phyloP scores from a whole-genome alignment of 1,140 invertebrate genomes.

The Trachymyrmex septentrionalis region DNA sequence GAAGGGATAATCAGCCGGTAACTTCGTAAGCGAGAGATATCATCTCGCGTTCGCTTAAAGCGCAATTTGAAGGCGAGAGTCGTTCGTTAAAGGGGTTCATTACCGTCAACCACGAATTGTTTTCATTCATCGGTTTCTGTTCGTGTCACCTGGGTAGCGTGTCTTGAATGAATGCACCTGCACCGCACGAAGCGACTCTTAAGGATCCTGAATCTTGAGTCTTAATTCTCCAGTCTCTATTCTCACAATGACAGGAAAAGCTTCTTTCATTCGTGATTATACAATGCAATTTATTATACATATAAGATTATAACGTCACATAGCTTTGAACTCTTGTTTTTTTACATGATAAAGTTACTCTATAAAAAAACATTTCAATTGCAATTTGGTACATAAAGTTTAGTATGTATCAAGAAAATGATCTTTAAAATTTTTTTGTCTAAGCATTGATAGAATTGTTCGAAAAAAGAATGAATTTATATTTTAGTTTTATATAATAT shows the following conservation, averaged over 20 bases:
- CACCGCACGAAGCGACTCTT: background rate
- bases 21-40: constrained; percentile 70
- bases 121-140: constrained; percentile 84
- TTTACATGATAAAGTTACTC: background rate
- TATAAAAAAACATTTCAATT: background rate
- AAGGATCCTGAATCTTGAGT: constrained; percentile 27
- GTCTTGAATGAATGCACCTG: constrained; percentile 76
- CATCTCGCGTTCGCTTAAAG: constrained; percentile 74
- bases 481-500: background rate
- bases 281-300: background rate
- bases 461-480: background rate
- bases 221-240: constrained; percentile 5
- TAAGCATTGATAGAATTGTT: background rate
- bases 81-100: constrained; percentile 79
- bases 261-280: background rate
- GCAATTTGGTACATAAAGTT: background rate
- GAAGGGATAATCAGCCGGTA: constrained; percentile 61
- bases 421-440: background rate
- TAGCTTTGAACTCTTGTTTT: background rate
- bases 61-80: constrained; percentile 83
- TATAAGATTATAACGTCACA: background rate
- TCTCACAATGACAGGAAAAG: constrained; percentile 35
- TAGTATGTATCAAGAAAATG: background rate
- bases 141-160: constrained; percentile 71
- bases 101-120: constrained; percentile 79